phyloP scores from a whole-genome alignment of 2,113 vertebrate species.

The Aptenodytes forsteri region DNA sequence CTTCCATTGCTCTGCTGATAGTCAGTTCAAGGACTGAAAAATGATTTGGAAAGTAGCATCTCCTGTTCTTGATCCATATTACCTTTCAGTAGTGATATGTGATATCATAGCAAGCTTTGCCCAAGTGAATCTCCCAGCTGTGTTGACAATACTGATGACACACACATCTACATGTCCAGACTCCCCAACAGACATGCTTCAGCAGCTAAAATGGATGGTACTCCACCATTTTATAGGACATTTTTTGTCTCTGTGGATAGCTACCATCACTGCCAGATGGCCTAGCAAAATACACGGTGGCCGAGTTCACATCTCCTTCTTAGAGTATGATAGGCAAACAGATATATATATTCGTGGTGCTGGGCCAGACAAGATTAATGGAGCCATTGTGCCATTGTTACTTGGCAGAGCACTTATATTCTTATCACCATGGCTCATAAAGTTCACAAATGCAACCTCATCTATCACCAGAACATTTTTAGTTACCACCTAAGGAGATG shows the following conservation, averaged over 20 bases:
- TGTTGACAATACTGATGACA: not conserved
- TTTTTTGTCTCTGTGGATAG: not conserved
- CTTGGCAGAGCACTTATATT: not conserved
- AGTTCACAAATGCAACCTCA: conserved; percentile 26
- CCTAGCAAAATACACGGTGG: not conserved
- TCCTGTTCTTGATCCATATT: not conserved
- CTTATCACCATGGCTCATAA: conserved; percentile 31
- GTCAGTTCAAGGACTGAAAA: not conserved
- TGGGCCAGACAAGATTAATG: not conserved
- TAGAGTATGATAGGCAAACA: not conserved
- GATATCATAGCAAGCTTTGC: not conserved
- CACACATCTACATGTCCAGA: not conserved
- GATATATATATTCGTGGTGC: not conserved
- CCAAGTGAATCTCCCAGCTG: not conserved
- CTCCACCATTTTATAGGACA: not conserved
- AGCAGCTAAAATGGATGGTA: not conserved
- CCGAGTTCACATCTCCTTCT: not conserved
- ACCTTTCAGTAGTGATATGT: not conserved
- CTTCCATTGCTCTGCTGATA: not conserved
- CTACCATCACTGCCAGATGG: not conserved
- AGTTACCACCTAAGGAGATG: conserved; percentile 6
- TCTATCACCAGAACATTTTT: conserved; percentile 21
- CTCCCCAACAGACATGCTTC: not conserved
- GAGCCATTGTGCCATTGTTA: not conserved
- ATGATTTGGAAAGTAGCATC: not conserved